Evolutionary conservation across 2,113 vertebrate species (phyloP).

Genomic region (Pandion haliaetus): DNA sequence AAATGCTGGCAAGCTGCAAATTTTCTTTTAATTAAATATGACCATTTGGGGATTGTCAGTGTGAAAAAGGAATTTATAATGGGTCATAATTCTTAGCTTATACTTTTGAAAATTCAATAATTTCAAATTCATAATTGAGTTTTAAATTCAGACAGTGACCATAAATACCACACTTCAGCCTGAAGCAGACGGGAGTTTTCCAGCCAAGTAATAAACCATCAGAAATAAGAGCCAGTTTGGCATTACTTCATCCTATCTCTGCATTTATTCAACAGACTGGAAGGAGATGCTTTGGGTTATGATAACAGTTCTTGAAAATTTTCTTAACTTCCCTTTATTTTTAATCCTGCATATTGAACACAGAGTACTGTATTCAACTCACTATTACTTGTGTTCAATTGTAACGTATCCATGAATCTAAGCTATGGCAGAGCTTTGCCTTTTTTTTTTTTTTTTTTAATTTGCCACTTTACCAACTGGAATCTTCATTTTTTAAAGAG

Average conservation of each 20-base stretch:
- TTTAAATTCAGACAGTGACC: not conserved
- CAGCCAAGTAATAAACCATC: not conserved
- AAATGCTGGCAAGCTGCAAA: not conserved
- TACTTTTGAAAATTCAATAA: not conserved
- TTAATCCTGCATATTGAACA: not conserved
- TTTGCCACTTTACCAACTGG: not conserved
- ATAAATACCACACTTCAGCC: conserved; percentile 23
- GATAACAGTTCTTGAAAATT: not conserved
- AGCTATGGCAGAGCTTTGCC: not conserved
- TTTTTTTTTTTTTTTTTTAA: not conserved
- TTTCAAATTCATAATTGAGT: not conserved
- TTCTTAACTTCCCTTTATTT: not conserved
- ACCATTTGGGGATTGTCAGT: not conserved
- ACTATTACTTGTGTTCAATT: not conserved
- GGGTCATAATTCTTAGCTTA: not conserved
- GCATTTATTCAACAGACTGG: not conserved
- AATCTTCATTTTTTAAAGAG: not conserved
- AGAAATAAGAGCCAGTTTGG: not conserved
- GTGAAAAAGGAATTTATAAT: not conserved
- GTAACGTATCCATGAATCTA: not conserved
- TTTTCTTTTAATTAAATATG: not conserved
- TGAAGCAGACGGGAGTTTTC: not conserved
- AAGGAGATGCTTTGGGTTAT: not conserved
- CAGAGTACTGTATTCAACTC: not conserved
- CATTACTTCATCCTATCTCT: not conserved